Conservation (phyloP, 2,113 vertebrate genomes). For the Irena cyanogastra region DNA sequence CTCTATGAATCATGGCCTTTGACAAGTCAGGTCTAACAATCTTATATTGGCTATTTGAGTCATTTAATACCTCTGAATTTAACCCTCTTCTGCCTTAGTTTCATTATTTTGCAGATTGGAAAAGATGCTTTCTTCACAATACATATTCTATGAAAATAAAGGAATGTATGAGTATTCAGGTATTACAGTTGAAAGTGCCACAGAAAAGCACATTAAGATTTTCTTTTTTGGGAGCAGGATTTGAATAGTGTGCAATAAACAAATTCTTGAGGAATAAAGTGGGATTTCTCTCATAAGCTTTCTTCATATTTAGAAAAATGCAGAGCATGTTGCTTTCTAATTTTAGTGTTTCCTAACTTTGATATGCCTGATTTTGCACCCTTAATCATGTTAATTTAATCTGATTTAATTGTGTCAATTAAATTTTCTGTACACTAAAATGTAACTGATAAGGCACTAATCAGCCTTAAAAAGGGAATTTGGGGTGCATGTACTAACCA, state of each 20-base stretch:
- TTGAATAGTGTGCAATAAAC: not conserved
- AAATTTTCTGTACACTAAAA: constrained; percentile 2
- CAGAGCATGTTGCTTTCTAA: not conserved
- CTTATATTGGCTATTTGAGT: not conserved
- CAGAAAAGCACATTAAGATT: not conserved
- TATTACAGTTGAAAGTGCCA: not conserved
- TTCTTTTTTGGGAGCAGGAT: not conserved
- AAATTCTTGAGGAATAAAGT: not conserved
- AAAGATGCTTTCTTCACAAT: not conserved
- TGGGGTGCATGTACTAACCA: not conserved
- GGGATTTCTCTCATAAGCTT: not conserved
- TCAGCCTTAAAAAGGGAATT: not conserved
- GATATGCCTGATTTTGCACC: not conserved
- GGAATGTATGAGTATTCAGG: not conserved
- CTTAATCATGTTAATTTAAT: constrained; percentile 14
- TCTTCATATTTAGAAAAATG: not conserved
- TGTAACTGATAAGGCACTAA: not conserved
- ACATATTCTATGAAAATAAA: not conserved
- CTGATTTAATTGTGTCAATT: constrained; percentile 26
- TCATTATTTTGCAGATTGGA: not conserved
- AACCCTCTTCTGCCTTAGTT: not conserved
- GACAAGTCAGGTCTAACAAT: not conserved
- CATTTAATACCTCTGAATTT: not conserved
- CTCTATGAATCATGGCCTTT: not conserved
- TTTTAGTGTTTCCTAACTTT: constrained; percentile 15